phyloP scores from a whole-genome alignment of 2,113 vertebrate genomes.

The Nicator chloris region DNA sequence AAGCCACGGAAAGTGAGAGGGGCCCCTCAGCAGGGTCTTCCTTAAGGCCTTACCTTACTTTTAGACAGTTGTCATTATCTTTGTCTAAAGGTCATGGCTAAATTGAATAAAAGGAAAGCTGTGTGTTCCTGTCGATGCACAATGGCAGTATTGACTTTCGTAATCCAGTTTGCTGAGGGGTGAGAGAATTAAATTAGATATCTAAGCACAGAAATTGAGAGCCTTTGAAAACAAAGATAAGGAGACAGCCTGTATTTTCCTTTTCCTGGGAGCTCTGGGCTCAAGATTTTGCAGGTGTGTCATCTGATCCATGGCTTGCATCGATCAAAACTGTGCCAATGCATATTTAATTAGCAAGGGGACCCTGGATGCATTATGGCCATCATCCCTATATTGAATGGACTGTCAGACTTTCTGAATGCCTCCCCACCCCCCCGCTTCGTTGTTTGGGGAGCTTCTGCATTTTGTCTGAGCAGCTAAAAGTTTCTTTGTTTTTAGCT shows the following conservation, averaged over 20 bases:
- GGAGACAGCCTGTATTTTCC: conserved; percentile 81
- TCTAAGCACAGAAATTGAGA: conserved; percentile 87
- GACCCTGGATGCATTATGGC: conserved; percentile 82
- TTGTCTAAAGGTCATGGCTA: conserved; percentile 86
- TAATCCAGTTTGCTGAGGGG: conserved; percentile 90
- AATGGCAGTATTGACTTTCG: conserved; percentile 88
- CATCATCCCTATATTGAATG: conserved; percentile 86
- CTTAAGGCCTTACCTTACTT: conserved; percentile 75
- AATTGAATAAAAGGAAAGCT: conserved; percentile 88
- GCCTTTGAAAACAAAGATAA: conserved; percentile 85
- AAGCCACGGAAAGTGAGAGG: not conserved
- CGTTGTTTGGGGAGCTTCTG: conserved; percentile 85
- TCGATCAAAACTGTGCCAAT: conserved; percentile 89
- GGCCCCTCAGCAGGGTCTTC: conserved; percentile 60
- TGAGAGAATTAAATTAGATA: conserved; percentile 94
- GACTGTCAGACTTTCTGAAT: conserved; percentile 87
- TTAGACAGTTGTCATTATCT: conserved; percentile 85
- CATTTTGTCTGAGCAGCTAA: conserved; percentile 86
- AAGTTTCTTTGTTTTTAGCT: conserved; percentile 96
- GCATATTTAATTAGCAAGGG: conserved; percentile 96
- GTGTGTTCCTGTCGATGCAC: conserved; percentile 83
- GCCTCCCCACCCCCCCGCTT: conserved; percentile 71
- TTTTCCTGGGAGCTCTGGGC: conserved; percentile 82
- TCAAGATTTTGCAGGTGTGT: conserved; percentile 92
- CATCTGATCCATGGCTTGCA: conserved; percentile 88